phyloP scores from a whole-genome alignment of 2,113 vertebrate species.

The Macroglossus sobrinus region DNA sequence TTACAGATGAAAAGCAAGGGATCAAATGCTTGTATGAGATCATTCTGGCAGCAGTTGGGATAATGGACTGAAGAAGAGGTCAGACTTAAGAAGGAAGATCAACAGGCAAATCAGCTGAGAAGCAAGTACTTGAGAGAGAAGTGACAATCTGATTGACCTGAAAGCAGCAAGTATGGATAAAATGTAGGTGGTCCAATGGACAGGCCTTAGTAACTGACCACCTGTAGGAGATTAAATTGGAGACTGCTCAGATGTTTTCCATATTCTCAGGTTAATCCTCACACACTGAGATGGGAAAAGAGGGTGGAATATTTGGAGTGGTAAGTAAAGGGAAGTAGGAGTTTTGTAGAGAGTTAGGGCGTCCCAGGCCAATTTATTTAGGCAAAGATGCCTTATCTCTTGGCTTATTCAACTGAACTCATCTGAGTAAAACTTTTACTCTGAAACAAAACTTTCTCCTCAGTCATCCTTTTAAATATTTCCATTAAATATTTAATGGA shows the following conservation, averaged over 20 bases:
- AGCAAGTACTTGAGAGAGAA: background rate
- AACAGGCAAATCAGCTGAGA: background rate
- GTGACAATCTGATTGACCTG: background rate
- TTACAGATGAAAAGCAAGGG: background rate
- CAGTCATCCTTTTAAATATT: background rate
- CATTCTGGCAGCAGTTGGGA: background rate
- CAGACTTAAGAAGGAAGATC: background rate
- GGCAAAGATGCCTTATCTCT: background rate
- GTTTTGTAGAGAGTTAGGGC: background rate
- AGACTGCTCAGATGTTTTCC: background rate
- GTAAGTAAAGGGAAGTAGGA: too few relatives aligned
- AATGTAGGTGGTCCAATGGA: too few relatives aligned
- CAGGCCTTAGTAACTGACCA: background rate
- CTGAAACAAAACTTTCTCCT: background rate
- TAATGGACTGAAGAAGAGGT: background rate
- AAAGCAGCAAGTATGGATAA: background rate
- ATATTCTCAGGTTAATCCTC: background rate
- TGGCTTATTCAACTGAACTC: background rate
- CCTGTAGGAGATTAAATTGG: background rate
- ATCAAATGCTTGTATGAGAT: background rate
- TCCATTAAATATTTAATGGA: too few relatives aligned
- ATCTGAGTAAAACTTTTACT: background rate
- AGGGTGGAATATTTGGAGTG: rapidly evolving
- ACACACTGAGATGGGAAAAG: background rate
- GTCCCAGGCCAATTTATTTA: rapidly evolving